Evolutionary conservation across 1,140 invertebrate species (phyloP), one percentile per base, ranked within the genome.

Genomic region (Pseudomyrmex gracilis): DNA sequence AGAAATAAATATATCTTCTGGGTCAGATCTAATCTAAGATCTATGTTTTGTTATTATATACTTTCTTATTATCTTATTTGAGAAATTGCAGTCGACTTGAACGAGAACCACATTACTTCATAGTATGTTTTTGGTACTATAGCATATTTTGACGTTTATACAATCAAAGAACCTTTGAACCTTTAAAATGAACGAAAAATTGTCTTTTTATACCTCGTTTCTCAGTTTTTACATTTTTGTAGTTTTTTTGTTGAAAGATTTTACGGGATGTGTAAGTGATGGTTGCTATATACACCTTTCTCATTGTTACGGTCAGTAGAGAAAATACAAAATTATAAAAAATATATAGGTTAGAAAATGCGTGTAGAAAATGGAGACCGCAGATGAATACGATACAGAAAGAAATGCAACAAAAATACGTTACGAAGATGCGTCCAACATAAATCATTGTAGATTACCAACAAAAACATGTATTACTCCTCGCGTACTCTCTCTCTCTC

Each of bases 381-480:
- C 63, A 10, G 17, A 10, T 47, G 8, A 13, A 61, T 53, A 60
- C 15, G 43, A 74, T 34, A 34, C 53, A 73, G 51, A 12, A 22
- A 78, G 73, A 57, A 17, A 15, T 53, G 86, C 67, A 58, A 68
- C 83, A 78, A 85, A 85, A 34, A 20, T 67, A 45, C 73, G 73
- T 88, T 87, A 87, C 70, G 66, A 55, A 58, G 77, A 78, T 45
- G 80, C 64, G 86, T 77, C 70, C 84, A 64, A 86, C 84, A 88
- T 89, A 89, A 89, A 89, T 88, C 87, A 89, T 80, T 84, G 78
- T 88, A 83, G 78, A 89, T 89, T 89, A 89, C 88, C 86, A 89
- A 89, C 88, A 88, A 89, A 89, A 89, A 89, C n/a, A 89, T 89
- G 84, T 89, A 89, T 84, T 88, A 86, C 78, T 61, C 73, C 68